phyloP scores from a whole-genome alignment of 2,797 vertebrate genomes.

The Esox masquinongy region DNA sequence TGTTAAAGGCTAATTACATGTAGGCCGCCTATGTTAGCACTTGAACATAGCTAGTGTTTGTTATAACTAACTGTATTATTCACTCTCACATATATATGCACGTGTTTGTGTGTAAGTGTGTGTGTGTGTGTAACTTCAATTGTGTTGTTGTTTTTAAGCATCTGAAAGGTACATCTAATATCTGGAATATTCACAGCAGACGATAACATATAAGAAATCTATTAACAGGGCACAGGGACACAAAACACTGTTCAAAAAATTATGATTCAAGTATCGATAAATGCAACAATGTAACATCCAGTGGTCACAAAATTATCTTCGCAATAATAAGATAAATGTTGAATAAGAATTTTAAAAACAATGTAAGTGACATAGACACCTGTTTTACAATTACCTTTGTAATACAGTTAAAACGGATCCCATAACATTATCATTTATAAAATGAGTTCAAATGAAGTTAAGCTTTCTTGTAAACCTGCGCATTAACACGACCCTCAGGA shows the following conservation, averaged over 20 bases:
- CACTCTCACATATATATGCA: conserved; percentile 4
- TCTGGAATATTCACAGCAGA: not conserved
- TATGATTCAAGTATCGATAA: not conserved
- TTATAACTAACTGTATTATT: not conserved
- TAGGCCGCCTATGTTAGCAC: not conserved
- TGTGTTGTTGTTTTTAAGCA: conserved; percentile 1
- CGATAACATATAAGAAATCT: not conserved
- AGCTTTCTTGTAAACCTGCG: not conserved
- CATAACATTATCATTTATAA: not conserved
- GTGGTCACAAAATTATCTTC: not conserved
- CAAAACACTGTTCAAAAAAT: not conserved
- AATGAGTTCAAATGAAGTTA: not conserved
- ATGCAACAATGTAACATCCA: not conserved
- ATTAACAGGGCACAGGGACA: not conserved
- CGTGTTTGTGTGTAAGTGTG: not conserved
- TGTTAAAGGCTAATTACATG: not conserved
- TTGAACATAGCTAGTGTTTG: not conserved
- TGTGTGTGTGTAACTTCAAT: not conserved
- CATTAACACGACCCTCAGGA: not conserved
- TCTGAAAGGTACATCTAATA: not conserved
- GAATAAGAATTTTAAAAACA: not conserved
- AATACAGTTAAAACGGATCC: not conserved
- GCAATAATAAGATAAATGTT: not conserved
- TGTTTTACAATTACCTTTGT: not conserved
- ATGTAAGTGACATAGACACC: not conserved